Evolutionary conservation across 2,888 invertebrate genomes (phyloP).

Genomic region (Troides aeacus): DNA sequence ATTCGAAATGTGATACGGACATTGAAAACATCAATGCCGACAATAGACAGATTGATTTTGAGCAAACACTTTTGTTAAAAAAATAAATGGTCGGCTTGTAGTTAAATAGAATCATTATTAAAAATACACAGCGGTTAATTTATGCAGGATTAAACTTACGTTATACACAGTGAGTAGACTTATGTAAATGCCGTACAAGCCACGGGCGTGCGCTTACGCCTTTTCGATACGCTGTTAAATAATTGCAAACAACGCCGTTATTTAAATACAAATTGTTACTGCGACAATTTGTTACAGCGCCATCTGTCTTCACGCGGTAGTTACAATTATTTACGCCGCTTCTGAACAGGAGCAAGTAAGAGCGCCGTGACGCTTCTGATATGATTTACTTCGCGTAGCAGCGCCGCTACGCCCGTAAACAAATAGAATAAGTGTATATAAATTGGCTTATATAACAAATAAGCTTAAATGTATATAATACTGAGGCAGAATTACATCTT

Average conservation of each 20-base stretch:
- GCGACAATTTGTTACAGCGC: slow-evolving; percentile 1
- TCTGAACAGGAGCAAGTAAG: slow-evolving; percentile 48
- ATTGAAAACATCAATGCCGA: slow-evolving; percentile 51
- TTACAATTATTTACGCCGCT: slow-evolving; percentile 35
- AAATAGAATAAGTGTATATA: slow-evolving; percentile 77
- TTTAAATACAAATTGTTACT: background rate
- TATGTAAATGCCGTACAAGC: slow-evolving; percentile 74
- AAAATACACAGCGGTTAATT: slow-evolving; percentile 73
- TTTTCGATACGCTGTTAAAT: slow-evolving; percentile 42
- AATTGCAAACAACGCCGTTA: slow-evolving; percentile 30
- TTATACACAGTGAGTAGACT: slow-evolving; percentile 74
- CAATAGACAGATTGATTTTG: slow-evolving; percentile 66
- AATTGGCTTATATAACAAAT: slow-evolving; percentile 79
- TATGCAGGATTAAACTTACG: slow-evolving; percentile 73
- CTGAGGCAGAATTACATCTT: slow-evolving; percentile 81
- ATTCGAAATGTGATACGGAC: slow-evolving; percentile 44
- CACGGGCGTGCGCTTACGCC: slow-evolving; percentile 65
- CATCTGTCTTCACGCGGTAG: background rate
- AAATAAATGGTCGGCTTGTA: slow-evolving; percentile 68
- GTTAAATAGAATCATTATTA: slow-evolving; percentile 56
- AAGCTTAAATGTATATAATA: slow-evolving; percentile 81
- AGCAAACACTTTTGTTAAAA: slow-evolving; percentile 76
- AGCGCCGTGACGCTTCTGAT: slow-evolving; percentile 71
- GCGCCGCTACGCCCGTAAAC: slow-evolving; percentile 75
- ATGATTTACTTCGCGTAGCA: slow-evolving; percentile 73